Conservation (phyloP, 2,113 vertebrate species). For the Tylochromis polylepis region DNA sequence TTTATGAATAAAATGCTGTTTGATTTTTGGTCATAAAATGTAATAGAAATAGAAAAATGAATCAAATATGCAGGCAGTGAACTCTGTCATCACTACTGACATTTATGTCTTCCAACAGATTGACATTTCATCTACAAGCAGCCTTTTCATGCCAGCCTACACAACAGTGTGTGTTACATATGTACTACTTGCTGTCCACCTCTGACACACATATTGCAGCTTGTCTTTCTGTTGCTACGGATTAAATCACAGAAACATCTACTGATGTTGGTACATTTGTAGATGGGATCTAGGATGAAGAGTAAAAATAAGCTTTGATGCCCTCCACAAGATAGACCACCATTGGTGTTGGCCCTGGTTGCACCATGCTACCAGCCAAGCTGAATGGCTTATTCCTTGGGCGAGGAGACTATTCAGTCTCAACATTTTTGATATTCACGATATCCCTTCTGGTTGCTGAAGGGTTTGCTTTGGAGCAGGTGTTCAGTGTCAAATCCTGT, state of each 20-base stretch:
- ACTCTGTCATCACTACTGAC: not conserved
- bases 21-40: not conserved
- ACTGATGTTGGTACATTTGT: not conserved
- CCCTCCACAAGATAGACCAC: not conserved
- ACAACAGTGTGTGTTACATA: not conserved
- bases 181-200: rapidly evolving
- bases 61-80: not conserved
- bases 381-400: not conserved
- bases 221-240: not conserved
- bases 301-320: not conserved
- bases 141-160: not conserved
- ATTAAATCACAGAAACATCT: not conserved
- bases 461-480: not conserved
- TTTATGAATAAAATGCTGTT: not conserved
- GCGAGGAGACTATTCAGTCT: not conserved
- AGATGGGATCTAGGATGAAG: not conserved
- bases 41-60: not conserved
- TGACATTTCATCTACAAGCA: rapidly evolving
- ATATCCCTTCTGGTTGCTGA: no score
- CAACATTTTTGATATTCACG: not conserved
- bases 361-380: rapidly evolving
- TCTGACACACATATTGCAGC: not conserved
- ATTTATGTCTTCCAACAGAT: not conserved
- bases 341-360: not conserved
- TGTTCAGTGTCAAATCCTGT: not conserved